Percentiles rank a stretch among this genome's conserved stretches.
phyloP scores from a whole-genome alignment of 2,113 vertebrate species.

The Nettapus auritus region DNA sequence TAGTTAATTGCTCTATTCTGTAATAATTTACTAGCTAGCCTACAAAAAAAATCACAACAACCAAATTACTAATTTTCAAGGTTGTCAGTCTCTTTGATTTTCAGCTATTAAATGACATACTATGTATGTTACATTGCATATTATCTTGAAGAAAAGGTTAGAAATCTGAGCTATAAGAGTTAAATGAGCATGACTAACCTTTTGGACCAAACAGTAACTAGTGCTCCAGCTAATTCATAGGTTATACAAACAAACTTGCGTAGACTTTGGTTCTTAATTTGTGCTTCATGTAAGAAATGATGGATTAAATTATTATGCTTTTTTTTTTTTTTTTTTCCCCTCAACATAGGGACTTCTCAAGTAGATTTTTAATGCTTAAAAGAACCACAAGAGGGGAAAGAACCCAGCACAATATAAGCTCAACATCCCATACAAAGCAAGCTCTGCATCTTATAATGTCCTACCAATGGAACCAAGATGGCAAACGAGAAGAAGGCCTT shows the following conservation, averaged over 20 bases:
- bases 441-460: slow-evolving; percentile 59
- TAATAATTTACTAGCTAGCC: slow-evolving; percentile 4
- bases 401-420: slow-evolving; percentile 50
- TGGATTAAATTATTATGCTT: neutral
- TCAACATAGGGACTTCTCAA: slow-evolving; percentile 45
- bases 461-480: slow-evolving; percentile 70
- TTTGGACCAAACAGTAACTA: slow-evolving; percentile 6
- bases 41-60: slow-evolving; percentile 29
- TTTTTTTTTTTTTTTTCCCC: neutral
- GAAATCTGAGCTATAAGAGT: neutral
- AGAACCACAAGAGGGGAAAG: slow-evolving; percentile 73
- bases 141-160: neutral
- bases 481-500: slow-evolving; percentile 63
- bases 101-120: slow-evolving; percentile 6
- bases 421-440: slow-evolving; percentile 22
- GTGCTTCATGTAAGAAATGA: slow-evolving; percentile 48
- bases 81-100: slow-evolving; percentile 15
- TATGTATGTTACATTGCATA: slow-evolving; percentile 42
- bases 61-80: slow-evolving; percentile 43
- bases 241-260: slow-evolving; percentile 41
- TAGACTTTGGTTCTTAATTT: neutral
- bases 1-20: neutral
- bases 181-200: neutral
- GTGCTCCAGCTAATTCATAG: neutral
- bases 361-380: slow-evolving; percentile 65